Evolutionary conservation across 1,140 invertebrate species (phyloP).

Genomic region (Bombus impatiens): DNA sequence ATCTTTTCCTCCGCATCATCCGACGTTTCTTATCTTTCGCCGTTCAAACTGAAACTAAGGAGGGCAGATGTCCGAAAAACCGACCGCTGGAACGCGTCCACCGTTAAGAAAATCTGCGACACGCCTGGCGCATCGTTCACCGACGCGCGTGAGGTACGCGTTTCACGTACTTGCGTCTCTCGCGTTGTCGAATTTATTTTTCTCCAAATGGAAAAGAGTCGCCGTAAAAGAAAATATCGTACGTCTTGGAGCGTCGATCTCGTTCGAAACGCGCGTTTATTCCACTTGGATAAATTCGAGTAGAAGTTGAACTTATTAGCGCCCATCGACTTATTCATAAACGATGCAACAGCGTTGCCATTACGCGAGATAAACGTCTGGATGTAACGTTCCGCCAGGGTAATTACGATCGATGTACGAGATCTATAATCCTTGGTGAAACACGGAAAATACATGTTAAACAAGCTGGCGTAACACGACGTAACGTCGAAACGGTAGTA

Average conservation of each 20-base stretch:
- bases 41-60: neutral
- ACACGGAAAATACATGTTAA: slow-evolving; percentile 61
- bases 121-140: too few species aligned
- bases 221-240: too few species aligned
- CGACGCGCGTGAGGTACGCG: too few species aligned
- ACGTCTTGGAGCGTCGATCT: too few species aligned
- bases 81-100: too few species aligned
- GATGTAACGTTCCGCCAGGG: slow-evolving; percentile 41
- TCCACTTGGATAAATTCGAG: neutral
- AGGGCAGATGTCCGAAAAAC: neutral
- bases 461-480: slow-evolving; percentile 37
- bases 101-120: neutral
- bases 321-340: slow-evolving; percentile 16
- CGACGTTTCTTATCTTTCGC: neutral
- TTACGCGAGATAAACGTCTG: slow-evolving; percentile 49
- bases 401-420: slow-evolving; percentile 50
- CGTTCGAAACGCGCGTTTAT: too few species aligned
- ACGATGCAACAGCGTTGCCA: slow-evolving; percentile 27
- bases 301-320: neutral
- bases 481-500: slow-evolving; percentile 54
- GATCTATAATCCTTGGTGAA: slow-evolving; percentile 24
- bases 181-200: too few species aligned
- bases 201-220: too few species aligned
- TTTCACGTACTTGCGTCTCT: too few species aligned
- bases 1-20: neutral